Evolutionary conservation across 2,797 vertebrate species (phyloP).

Genomic region (Aldrovandia affinis): DNA sequence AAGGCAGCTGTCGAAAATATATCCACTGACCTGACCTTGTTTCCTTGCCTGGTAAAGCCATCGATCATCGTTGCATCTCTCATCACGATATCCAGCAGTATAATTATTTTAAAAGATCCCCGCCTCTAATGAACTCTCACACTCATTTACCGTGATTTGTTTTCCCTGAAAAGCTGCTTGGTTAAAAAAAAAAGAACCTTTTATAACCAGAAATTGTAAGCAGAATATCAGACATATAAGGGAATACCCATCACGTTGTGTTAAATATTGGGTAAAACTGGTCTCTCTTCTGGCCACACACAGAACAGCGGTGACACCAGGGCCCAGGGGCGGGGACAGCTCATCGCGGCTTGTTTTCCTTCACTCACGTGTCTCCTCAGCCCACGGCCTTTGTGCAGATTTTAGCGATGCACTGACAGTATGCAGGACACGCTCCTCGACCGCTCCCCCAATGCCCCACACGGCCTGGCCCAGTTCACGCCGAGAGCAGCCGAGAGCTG

Average conservation of each 20-base stretch:
- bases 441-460: not conserved
- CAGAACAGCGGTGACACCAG: not conserved
- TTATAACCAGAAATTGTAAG: not conserved
- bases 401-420: not conserved
- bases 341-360: not conserved
- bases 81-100: not conserved
- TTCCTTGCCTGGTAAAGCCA: not conserved
- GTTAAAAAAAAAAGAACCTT: too few relatives aligned
- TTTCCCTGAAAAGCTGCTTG: not conserved
- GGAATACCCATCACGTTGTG: not conserved
- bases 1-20: slow-evolving; percentile 39
- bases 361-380: not conserved
- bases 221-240: not conserved
- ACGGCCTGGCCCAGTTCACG: not conserved
- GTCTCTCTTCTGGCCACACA: not conserved
- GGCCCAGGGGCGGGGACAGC: not conserved
- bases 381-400: not conserved
- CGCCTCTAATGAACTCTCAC: not conserved
- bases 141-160: not conserved
- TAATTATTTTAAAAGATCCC: not conserved
- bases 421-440: not conserved
- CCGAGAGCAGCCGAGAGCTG: not conserved
- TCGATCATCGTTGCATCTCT: not conserved
- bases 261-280: not conserved
- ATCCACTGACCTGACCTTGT: slow-evolving; percentile 13